These are phyloP conservation scores for Brachionus paranguensis DNA, from an alignment of 1,140 invertebrate species.

Conservation along the genomic window DNA sequence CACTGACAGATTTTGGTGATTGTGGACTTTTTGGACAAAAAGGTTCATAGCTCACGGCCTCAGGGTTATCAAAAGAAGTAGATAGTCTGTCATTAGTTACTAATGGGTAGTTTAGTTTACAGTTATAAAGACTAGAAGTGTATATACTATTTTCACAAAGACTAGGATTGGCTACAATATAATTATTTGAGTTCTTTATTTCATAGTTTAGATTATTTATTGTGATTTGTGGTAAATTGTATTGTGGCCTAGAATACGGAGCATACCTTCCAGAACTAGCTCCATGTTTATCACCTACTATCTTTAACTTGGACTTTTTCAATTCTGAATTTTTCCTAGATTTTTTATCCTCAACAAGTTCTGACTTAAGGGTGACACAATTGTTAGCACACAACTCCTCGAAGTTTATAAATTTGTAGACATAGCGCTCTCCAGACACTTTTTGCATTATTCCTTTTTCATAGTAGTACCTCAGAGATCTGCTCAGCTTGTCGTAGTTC, in stretches of 20 bases:
- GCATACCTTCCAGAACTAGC: not conserved
- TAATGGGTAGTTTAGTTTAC: conserved; percentile 1
- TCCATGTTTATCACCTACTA: not conserved
- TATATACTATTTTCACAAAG: not conserved
- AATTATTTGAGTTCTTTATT: not conserved
- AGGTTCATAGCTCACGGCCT: not conserved
- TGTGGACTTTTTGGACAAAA: not conserved
- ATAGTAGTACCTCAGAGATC: conserved; percentile 87
- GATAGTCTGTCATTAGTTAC: not conserved
- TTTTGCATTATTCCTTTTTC: conserved; percentile 71
- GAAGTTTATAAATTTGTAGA: conserved; percentile 66
- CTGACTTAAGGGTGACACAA: not conserved
- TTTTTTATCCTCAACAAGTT: not conserved
- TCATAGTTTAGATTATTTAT: conserved; percentile 23
- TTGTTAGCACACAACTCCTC: not conserved
- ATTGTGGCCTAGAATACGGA: not conserved
- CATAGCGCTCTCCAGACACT: conserved; percentile 80
- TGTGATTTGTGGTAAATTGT: not conserved
- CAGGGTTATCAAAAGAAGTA: not conserved
- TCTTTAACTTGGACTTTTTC: not conserved
- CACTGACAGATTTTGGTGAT: not conserved
- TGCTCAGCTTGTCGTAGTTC: conserved; percentile 91
- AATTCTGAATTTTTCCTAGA: not conserved
- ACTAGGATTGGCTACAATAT: not conserved
- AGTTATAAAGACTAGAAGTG: not conserved